Evolutionary conservation across 1,140 invertebrate species (phyloP), one percentile per base, ranked within the genome.

Genomic region (Cyrtorhinus lividipennis): DNA sequence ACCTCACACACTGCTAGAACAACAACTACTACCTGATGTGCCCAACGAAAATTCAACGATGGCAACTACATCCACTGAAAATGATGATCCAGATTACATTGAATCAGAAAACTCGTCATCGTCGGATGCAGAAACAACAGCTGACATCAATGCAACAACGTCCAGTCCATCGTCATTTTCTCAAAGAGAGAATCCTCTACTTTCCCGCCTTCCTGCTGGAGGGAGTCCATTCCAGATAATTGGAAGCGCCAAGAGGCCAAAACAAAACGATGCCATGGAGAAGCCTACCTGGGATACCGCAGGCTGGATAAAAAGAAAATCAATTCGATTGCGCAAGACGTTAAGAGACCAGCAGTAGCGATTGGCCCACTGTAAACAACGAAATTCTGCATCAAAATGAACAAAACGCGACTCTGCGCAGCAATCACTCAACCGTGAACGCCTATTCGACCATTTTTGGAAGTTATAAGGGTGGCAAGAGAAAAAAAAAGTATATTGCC

Each of bases 401-500:
- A 23, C 1, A 57, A 57, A 8, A 24, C 56, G 5, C 56, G 56
- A 2, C 24, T 22, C 23, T 57, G 56, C 24, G 20, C 56, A 2
- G 2, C 56, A 3, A 57, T 57, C 2, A 57, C 3, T 24, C 1
- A 24, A 57, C 15, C 3, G 56, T 2, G 22, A 23, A 8, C 24
- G 23, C 13, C 56, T 22, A 10, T 57, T 57, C 22, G 13, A 57
- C n/a, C 23, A 18, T 23, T 57, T 57, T 57, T 57, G 56, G 56
- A 24, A 15, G 15, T 23, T 57, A 23, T 13, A 13, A 3, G 56
- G 24, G 20, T 57, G 56, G 18, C 18, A 57, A 24, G 56, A 18
- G 20, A 57, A 57, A 23, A 57, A 57, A 23, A 48, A 57, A 22
- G 15, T 57, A 57, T 24, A 57, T 57, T 24, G 56, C 56, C 24